Base-by-base conservation (phyloP, 2,113 vertebrate genomes). In the Menura novaehollandiae region DNA sequence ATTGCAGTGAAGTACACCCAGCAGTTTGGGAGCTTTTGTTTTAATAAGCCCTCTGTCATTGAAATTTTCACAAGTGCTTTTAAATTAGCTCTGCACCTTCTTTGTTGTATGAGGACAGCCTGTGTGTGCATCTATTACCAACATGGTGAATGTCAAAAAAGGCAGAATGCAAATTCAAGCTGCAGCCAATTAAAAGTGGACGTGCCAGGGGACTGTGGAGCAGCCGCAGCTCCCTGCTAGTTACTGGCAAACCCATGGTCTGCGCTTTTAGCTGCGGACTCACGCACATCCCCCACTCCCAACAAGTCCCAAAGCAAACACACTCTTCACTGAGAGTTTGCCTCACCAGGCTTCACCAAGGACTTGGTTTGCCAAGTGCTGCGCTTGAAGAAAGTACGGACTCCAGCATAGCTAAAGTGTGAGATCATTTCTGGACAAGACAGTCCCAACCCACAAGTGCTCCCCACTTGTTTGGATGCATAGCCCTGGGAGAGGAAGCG, bases 401-500 rank as follows among this genome's bases (percentile, higher is more conserved):
- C 2, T 15, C 19, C n/a, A 62, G 51, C 1, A 2, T 13, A 66
- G 19, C 21, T 52, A 30, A 88, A 83, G 32, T 2, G 1, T 2
- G 4, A 58, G 37, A 26, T 58, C 1, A 0, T 69, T 84, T 74
- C 73, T 81, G 37, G 41, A 43, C 24, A 43, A 62, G 51, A 28
- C 0, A 0, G 11, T 44, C 11, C 12, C 44, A 69, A 52, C 24
- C 3, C 35, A 43, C 0, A 0, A 68, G 17, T 0, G 1, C 4
- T 72, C 41, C 51, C n/a, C 4, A 3, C 32, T 46, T 56, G 28
- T 15, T 62, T 1, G 0, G 27, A n/a, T 41, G 28, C 14, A n/a
- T 11, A 62, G 33, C 2, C 37, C 41, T 2, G 1, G 23, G 32
- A 89, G 44, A 88, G 13, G 76, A 96, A 89, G 27, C 0, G 0